These are phyloP conservation scores for Hirtodrosophila histrioides DNA, from an alignment of 2,888 invertebrate species.

Conservation along the genomic window DNA sequence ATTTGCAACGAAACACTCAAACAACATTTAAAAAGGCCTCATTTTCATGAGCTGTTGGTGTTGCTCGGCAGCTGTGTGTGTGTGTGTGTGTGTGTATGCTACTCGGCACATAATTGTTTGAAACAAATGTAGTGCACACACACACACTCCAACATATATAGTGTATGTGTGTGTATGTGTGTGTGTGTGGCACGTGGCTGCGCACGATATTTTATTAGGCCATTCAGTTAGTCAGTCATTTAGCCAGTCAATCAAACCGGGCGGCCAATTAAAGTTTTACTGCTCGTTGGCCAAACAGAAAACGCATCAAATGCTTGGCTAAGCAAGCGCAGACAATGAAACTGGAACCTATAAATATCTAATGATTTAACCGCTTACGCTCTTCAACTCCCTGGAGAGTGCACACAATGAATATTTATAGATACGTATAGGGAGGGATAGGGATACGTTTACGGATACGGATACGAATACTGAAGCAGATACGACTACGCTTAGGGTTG, in stretches of 20 bases:
- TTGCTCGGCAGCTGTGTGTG: not conserved
- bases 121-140: conserved; percentile 72
- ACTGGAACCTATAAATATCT: conserved; percentile 52
- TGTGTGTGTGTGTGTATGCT: conserved; percentile 32
- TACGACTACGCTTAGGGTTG: not conserved
- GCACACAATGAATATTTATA: conserved; percentile 40
- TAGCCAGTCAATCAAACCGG: conserved; percentile 72
- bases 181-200: conserved; percentile 16
- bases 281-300: conserved; percentile 56
- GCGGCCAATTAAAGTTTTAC: conserved; percentile 73
- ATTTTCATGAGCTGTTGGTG: conserved; percentile 67
- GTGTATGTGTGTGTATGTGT: conserved; percentile 5
- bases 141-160: conserved; percentile 36
- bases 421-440: conserved; percentile 10
- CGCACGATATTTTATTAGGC: conserved; percentile 68
- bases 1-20: conserved; percentile 73
- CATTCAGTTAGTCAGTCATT: conserved; percentile 75
- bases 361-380: conserved; percentile 51
- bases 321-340: conserved; percentile 47
- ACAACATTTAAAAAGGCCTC: conserved; percentile 76
- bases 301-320: conserved; percentile 39
- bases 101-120: conserved; percentile 75
- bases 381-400: conserved; percentile 19
- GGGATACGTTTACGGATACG: conserved; percentile 3
- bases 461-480: not conserved